Base-by-base conservation (phyloP, 53 echinoderm and acorn worm genomes). In the Hippasteria phrygiana region DNA sequence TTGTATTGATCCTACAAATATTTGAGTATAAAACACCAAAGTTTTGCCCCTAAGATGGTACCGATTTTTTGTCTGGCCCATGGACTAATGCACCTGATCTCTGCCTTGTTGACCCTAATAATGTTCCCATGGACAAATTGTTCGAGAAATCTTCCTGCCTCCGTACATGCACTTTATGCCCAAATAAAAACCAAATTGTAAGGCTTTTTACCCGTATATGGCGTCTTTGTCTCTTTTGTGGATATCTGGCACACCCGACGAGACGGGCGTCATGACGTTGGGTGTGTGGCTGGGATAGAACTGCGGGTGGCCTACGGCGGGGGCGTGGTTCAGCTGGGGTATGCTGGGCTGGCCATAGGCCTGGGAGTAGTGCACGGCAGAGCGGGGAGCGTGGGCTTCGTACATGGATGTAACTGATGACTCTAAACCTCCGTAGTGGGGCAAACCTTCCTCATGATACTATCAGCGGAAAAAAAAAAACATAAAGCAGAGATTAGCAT, bases 161-260 rank as follows among this genome's bases (percentile, higher is more conserved):
- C n/a, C n/a, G n/a, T n/a, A n/a, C n/a, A n/a, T n/a, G n/a, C 59
- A 4, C 6, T 22, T 8, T 20, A 56, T 56, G 3, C 59, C 24
- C 6, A 22, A 56, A 20, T 20, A 22, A 20, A 12, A 67, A 67
- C 32, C 3, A 67, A 67, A 35, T 11, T 35, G n/a, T 3, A 54
- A 38, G 18, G 3, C n/a, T 26, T 70, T 67, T 94, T 96, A 98
- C 99, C 99, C 99, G 73, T 99, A 99, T 80, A 99, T 99, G 93
- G 99, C 95, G 91, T 99, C 99, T 96, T 99, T 99, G 96, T 99
- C 99, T 84, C 99, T 92, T 96, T 99, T 96, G 87, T 99, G 99
- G 73, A 96, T 96, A 90, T 99, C 99, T 89, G 96, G 93, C 72
- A 99, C 99, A 69, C 95, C 93, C 55, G 90, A 93, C 20, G 99